Evolutionary conservation across 2,797 vertebrate genomes (phyloP).

Genomic region (Delichon dasypus): DNA sequence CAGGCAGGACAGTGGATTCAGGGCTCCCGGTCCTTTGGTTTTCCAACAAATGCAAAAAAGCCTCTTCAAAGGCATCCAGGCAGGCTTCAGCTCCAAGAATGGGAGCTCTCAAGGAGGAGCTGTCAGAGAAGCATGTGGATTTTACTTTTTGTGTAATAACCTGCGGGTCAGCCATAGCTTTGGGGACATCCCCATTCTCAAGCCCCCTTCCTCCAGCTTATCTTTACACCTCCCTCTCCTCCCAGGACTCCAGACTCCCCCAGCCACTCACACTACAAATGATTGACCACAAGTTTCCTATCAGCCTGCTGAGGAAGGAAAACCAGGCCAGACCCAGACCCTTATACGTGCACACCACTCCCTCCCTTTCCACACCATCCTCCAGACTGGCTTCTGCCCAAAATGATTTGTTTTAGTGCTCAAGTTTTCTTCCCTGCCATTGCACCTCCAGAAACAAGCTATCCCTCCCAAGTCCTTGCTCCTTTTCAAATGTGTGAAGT

Average conservation of each 20-base stretch:
- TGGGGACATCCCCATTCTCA: background rate
- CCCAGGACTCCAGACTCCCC: background rate
- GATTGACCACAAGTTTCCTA: background rate
- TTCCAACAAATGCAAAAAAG: background rate
- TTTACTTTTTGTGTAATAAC: background rate
- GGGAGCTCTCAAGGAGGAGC: background rate
- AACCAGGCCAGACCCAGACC: background rate
- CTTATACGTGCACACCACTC: background rate
- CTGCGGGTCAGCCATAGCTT: background rate
- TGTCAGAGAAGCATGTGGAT: background rate
- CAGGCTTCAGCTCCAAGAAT: background rate
- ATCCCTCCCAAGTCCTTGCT: background rate
- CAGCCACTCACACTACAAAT: background rate
- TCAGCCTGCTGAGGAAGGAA: background rate
- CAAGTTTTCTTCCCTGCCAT: background rate
- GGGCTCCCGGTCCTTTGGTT: background rate
- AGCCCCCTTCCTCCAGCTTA: background rate
- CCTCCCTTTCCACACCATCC: background rate
- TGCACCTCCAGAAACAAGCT: background rate
- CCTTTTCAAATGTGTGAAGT: background rate
- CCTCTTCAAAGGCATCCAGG: background rate
- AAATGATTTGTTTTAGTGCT: background rate
- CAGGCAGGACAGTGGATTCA: background rate
- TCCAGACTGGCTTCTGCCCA: background rate
- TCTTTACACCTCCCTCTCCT: background rate